phyloP scores from a whole-genome alignment of 23 tunicate genomes.

The Oikopleura dioica region DNA sequence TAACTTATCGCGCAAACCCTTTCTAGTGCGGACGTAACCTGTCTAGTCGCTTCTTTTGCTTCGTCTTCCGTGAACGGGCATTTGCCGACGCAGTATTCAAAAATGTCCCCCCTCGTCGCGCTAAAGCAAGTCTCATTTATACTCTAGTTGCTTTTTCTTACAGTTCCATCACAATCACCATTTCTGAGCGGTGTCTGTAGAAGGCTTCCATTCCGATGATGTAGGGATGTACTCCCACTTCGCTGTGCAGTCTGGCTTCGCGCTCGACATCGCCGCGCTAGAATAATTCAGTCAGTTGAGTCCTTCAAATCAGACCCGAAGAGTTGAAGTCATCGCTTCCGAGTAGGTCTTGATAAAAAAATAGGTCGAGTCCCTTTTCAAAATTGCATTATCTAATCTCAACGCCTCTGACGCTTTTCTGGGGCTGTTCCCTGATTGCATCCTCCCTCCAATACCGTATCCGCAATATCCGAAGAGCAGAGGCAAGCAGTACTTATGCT shows the following conservation, averaged over 20 bases:
- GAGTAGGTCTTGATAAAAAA: too few relatives aligned
- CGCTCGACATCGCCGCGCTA: constrained; percentile 14
- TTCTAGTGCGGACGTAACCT: not conserved
- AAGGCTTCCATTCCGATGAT: not conserved
- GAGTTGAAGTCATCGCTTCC: too few relatives aligned
- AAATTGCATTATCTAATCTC: too few relatives aligned
- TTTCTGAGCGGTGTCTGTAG: not conserved
- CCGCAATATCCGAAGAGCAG: too few relatives aligned
- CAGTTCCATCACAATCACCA: constrained; percentile 13
- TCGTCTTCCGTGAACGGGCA: not conserved
- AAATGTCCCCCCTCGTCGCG: not conserved
- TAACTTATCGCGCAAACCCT: too few relatives aligned
- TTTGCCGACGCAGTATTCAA: constrained; percentile 5
- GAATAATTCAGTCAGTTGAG: not conserved
- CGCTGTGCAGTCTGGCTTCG: not conserved
- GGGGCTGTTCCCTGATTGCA: too few relatives aligned
- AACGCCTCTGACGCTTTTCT: too few relatives aligned
- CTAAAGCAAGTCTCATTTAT: not conserved
- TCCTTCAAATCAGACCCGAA: too few relatives aligned
- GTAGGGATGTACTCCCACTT: not conserved
- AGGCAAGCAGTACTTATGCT: too few relatives aligned
- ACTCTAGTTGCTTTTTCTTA: not conserved
- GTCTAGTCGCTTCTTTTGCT: not conserved
- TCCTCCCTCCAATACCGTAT: too few relatives aligned
- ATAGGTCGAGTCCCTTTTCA: too few relatives aligned